Percentiles rank a stretch among this genome's conserved stretches.
Evolutionary conservation across 2,888 invertebrate species (phyloP).

Genomic region (Fragum sueziense): DNA sequence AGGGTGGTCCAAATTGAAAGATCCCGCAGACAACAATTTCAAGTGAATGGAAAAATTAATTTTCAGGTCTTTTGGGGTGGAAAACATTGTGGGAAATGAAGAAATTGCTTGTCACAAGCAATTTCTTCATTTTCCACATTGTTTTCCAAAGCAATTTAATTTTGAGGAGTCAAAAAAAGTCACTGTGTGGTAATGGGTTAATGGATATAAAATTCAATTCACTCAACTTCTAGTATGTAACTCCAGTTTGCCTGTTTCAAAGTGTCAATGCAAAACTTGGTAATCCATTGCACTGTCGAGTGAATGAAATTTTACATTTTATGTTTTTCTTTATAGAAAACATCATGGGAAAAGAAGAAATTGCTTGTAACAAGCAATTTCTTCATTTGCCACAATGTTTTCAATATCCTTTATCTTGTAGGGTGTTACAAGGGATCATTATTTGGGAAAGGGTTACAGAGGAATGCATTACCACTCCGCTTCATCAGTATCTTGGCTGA

Average conservation of each 20-base stretch:
- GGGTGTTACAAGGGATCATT: too few relatives aligned
- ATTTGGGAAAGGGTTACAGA: too few relatives aligned
- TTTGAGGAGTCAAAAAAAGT: neutral
- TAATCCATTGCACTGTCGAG: neutral
- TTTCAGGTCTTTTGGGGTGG: too few relatives aligned
- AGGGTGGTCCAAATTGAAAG: too few relatives aligned
- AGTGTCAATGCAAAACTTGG: neutral
- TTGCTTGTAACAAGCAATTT: neutral
- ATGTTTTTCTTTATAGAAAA: too few relatives aligned
- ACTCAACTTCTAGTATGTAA: neutral
- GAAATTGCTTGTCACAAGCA: neutral
- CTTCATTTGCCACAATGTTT: neutral
- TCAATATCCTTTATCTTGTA: neutral
- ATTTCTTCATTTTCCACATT: too few relatives aligned
- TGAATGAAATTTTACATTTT: too few relatives aligned
- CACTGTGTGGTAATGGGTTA: neutral
- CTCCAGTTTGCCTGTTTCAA: neutral
- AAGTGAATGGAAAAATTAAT: too few relatives aligned
- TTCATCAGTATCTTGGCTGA: too few relatives aligned
- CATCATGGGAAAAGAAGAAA: neutral
- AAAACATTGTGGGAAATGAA: neutral
- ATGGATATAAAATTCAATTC: neutral
- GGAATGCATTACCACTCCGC: too few relatives aligned
- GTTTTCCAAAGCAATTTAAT: too few relatives aligned
- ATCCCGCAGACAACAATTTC: too few relatives aligned